phyloP scores from a whole-genome alignment of 2,888 invertebrate genomes.

The Aphodius sticticus region DNA sequence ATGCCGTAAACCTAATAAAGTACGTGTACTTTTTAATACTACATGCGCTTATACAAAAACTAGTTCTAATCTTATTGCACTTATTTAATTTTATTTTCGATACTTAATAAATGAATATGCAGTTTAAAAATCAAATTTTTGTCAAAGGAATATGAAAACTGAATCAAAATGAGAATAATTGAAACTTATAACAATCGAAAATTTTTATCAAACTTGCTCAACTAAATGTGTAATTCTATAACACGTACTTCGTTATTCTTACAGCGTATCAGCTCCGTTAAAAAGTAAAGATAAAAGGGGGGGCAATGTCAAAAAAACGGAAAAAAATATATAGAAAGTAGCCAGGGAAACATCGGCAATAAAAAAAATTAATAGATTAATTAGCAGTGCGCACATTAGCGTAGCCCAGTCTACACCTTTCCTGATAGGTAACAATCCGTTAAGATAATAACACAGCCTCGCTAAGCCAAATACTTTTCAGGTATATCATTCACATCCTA shows the following conservation, averaged over 20 bases:
- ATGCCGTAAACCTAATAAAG: not conserved
- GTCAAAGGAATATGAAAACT: not conserved
- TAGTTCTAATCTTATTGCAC: not conserved
- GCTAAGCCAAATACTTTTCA: slow-evolving; percentile 68
- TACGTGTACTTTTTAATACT: not conserved
- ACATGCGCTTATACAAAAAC: not conserved
- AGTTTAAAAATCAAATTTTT: not conserved
- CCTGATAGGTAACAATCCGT: slow-evolving; percentile 60
- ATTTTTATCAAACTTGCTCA: no score
- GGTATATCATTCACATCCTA: slow-evolving; percentile 54
- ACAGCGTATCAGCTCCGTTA: not conserved
- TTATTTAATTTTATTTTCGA: not conserved
- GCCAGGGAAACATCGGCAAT: not conserved
- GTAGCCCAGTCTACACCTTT: slow-evolving; percentile 41
- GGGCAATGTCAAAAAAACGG: not conserved
- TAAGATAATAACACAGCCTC: slow-evolving; percentile 66
- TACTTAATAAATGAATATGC: not conserved
- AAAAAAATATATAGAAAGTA: not conserved
- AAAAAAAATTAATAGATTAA: slow-evolving; percentile 18
- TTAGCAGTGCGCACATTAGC: slow-evolving; percentile 36
- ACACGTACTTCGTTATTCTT: not conserved
- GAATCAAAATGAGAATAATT: not conserved
- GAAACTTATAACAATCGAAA: not conserved
- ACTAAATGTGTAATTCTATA: not conserved
- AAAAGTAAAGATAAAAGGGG: not conserved